A percentile compares a stretch with the other conserved stretches of the same genome.
Conservation (phyloP, 2,888 invertebrate genomes). For the Cinara cedri region DNA sequence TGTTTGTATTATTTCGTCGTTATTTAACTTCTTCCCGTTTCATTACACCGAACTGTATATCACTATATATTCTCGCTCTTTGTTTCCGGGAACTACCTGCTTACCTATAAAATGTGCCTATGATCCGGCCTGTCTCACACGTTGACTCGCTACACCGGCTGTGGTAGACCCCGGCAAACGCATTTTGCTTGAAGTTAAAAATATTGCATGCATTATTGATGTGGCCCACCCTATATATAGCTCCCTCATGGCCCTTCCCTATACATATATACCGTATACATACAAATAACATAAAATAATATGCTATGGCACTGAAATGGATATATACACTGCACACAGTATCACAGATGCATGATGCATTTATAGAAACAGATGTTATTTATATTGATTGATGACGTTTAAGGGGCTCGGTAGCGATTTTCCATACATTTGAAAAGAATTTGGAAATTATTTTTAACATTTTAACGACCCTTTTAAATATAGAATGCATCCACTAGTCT, state of each 20-base stretch:
- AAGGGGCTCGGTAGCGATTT: too few relatives aligned
- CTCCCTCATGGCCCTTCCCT: too few relatives aligned
- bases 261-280: not conserved
- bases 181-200: not conserved
- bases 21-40: slow-evolving; percentile 44
- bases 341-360: too few relatives aligned
- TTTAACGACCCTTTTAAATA: too few relatives aligned
- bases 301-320: slow-evolving; percentile 1
- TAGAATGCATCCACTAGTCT: too few relatives aligned
- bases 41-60: slow-evolving; percentile 18
- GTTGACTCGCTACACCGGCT: not conserved
- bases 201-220: slow-evolving; percentile 36
- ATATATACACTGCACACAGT: too few relatives aligned
- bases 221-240: not conserved
- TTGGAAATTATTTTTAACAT: too few relatives aligned
- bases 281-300: slow-evolving; percentile 27
- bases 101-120: too few relatives aligned
- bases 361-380: too few relatives aligned
- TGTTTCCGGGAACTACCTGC: too few relatives aligned
- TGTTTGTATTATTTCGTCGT: slow-evolving; percentile 41
- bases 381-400: too few relatives aligned
- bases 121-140: not conserved
- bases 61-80: not conserved
- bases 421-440: too few relatives aligned
- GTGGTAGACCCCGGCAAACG: not conserved